Evolutionary conservation across 2,113 vertebrate genomes (phyloP).

Genomic region (Isurus oxyrinchus): DNA sequence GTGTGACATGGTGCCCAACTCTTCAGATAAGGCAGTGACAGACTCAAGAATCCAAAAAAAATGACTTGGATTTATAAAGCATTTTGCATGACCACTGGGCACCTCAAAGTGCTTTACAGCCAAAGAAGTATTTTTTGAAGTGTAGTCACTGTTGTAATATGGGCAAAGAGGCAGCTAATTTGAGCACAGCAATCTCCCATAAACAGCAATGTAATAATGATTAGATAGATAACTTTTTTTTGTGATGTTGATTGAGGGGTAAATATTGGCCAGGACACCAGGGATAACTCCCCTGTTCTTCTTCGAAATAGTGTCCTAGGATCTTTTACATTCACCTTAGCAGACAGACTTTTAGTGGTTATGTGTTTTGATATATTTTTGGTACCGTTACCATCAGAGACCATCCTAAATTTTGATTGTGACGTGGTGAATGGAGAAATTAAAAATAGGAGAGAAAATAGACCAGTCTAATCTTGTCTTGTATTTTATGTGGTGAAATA

Average conservation of each 20-base stretch:
- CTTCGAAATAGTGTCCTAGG: background rate
- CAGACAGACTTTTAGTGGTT: background rate
- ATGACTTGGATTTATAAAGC: background rate
- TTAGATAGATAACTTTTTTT: background rate
- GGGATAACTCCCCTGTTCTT: background rate
- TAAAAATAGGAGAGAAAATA: background rate
- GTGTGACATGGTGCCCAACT: background rate
- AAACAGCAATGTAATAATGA: background rate
- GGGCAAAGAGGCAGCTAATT: background rate
- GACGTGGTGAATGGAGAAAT: background rate
- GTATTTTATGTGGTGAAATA: background rate
- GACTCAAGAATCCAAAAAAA: background rate
- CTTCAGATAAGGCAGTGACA: background rate
- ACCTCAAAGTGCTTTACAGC: background rate
- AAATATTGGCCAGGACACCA: background rate
- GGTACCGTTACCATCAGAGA: background rate
- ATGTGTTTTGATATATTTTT: background rate
- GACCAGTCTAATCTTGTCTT: background rate
- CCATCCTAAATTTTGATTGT: background rate
- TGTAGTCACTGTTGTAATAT: background rate
- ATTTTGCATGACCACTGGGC: too few species aligned
- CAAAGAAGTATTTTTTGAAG: background rate
- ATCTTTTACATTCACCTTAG: too few species aligned
- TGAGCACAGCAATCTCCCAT: background rate
- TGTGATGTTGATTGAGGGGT: background rate